These are phyloP conservation scores for Spicauda simplicius DNA, from an alignment of 2,888 invertebrate genomes.

Conservation along the genomic window DNA sequence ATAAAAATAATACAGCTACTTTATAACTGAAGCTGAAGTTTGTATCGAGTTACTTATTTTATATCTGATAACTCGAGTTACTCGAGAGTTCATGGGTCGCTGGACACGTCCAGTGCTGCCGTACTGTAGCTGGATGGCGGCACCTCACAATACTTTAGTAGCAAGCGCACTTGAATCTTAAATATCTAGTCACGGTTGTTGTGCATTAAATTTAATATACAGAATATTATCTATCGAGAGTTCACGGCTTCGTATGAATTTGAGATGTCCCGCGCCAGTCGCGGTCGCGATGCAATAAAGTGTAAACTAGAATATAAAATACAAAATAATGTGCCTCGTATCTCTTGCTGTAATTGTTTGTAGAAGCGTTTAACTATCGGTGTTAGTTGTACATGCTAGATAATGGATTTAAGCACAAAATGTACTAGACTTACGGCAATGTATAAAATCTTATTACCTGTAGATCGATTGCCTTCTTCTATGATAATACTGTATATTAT, in stretches of 20 bases:
- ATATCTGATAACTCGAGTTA: too few species aligned
- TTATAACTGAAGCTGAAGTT: too few species aligned
- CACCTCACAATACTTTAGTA: conserved; percentile 46
- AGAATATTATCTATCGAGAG: conserved; percentile 17
- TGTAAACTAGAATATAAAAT: conserved; percentile 13
- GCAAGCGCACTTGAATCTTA: conserved; percentile 60
- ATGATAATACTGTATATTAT: conserved; percentile 27
- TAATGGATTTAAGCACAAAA: conserved; percentile 32
- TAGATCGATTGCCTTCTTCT: conserved; percentile 24
- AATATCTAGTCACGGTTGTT: conserved; percentile 75
- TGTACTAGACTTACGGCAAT: conserved; percentile 26
- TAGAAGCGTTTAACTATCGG: conserved; percentile 21
- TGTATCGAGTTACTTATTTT: too few species aligned
- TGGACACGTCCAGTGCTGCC: conserved; percentile 5
- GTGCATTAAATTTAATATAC: conserved; percentile 52
- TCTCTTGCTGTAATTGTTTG: conserved; percentile 28
- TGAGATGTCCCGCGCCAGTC: conserved; percentile 29
- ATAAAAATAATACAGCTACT: too few species aligned
- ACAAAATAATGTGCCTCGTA: conserved; percentile 29
- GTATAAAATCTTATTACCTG: conserved; percentile 11
- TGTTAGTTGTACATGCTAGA: conserved; percentile 31
- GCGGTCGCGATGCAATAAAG: conserved; percentile 17
- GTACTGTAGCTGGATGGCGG: conserved; percentile 42
- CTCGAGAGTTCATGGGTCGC: neutral
- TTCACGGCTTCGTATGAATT: conserved; percentile 11